Conservation (phyloP, 2,113 vertebrate genomes). For the Platysteira castanea region DNA sequence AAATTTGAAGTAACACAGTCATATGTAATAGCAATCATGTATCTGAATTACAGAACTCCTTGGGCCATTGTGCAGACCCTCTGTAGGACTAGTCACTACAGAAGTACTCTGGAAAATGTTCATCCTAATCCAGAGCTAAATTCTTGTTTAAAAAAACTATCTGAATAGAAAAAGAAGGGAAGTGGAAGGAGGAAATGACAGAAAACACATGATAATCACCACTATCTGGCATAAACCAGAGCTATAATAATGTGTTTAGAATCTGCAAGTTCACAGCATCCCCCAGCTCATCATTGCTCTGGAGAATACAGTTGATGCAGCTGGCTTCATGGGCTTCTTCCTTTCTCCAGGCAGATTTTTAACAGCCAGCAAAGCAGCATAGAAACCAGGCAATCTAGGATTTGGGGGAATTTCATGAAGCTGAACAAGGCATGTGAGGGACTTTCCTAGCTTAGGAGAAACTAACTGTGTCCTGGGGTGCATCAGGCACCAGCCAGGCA, state of each 20-base stretch:
- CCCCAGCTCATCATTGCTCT: neutral
- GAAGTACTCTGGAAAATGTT: neutral
- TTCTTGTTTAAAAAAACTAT: neutral
- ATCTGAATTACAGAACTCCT: neutral
- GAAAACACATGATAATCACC: neutral
- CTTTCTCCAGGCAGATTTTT: neutral
- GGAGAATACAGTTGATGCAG: neutral
- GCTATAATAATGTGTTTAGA: neutral
- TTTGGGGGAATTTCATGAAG: neutral
- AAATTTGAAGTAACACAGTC: neutral
- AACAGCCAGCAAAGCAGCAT: neutral
- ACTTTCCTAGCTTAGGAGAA: neutral
- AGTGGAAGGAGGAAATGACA: neutral
- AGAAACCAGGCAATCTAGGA: neutral
- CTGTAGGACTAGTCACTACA: neutral
- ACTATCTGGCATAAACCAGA: neutral
- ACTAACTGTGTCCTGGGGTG: neutral
- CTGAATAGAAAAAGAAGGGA: neutral
- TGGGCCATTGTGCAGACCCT: neutral
- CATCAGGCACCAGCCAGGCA: accelerated
- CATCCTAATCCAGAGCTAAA: neutral
- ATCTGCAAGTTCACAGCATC: neutral
- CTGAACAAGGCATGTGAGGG: neutral
- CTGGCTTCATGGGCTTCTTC: neutral
- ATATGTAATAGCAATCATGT: neutral